Evolutionary conservation across 30 jellyfish, hydroid and myxozoan genomes (phyloP).

Genomic region (Phacellophora camtschatica): DNA sequence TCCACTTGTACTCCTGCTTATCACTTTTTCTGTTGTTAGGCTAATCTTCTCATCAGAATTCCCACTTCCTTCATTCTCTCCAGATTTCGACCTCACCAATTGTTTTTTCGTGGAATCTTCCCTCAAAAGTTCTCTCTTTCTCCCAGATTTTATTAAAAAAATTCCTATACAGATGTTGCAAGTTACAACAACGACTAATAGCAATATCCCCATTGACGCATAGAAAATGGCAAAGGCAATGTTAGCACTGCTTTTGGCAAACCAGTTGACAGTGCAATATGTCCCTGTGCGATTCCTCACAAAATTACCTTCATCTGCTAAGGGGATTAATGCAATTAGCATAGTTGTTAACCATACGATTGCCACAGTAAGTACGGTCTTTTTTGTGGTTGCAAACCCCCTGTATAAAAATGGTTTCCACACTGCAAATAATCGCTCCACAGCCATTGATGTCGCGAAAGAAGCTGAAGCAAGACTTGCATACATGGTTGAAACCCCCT

Average conservation of each 20-base stretch:
- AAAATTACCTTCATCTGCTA: slow-evolving; percentile 44
- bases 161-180: slow-evolving; percentile 30
- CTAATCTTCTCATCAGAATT: not conserved
- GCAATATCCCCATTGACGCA: slow-evolving; percentile 18
- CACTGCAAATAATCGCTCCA: slow-evolving; percentile 53
- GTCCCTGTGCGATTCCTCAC: slow-evolving; percentile 67
- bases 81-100: not conserved
- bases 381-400: slow-evolving; percentile 18
- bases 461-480: slow-evolving; percentile 73
- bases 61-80: not conserved
- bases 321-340: slow-evolving; percentile 38
- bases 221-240: slow-evolving; percentile 55
- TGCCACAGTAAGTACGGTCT: not conserved
- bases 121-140: slow-evolving; percentile 7
- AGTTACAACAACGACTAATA: slow-evolving; percentile 2
- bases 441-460: slow-evolving; percentile 67
- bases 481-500: slow-evolving; percentile 68
- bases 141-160: not conserved
- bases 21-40: not conserved
- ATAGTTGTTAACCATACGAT: slow-evolving; percentile 11
- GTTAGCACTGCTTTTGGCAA: slow-evolving; percentile 45
- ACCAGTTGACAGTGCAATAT: slow-evolving; percentile 68
- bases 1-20: not conserved
- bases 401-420: slow-evolving; percentile 58
- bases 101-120: slow-evolving; percentile 2